These are phyloP conservation scores for Drosophila anomalata DNA, from an alignment of 2,888 invertebrate genomes.

Conservation along the genomic window DNA sequence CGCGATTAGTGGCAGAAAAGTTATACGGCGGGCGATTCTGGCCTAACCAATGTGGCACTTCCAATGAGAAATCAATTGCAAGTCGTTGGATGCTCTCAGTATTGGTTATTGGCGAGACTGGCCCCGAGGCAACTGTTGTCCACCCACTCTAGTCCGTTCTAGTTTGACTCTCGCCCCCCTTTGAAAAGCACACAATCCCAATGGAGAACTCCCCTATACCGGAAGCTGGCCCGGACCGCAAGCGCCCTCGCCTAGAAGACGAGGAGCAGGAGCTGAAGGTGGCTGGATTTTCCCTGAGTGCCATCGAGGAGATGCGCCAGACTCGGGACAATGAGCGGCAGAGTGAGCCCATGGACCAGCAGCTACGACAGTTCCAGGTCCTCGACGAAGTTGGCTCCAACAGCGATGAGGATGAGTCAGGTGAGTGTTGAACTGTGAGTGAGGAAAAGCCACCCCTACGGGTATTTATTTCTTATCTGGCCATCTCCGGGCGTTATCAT, in stretches of 20 bases:
- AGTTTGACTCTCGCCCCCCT: background rate
- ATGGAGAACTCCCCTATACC: background rate
- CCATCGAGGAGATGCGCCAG: constrained; percentile 80
- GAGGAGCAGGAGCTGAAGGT: constrained; percentile 73
- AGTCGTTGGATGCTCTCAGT: constrained; percentile 84
- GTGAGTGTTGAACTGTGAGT: constrained; percentile 40
- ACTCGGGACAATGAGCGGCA: constrained; percentile 76
- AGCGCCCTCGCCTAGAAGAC: constrained; percentile 58
- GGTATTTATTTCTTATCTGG: constrained; percentile 55
- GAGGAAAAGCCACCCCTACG: background rate
- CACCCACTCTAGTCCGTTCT: constrained; percentile 35
- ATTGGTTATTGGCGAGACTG: constrained; percentile 84
- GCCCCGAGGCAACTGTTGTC: constrained; percentile 68
- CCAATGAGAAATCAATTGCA: constrained; percentile 82
- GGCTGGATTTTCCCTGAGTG: constrained; percentile 82
- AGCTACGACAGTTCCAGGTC: constrained; percentile 87
- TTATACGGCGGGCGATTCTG: constrained; percentile 73
- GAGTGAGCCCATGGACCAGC: constrained; percentile 80
- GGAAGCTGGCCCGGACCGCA: constrained; percentile 23
- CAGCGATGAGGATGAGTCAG: constrained; percentile 83
- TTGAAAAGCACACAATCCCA: background rate
- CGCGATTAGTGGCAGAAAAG: constrained; percentile 38
- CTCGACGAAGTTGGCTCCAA: constrained; percentile 87
- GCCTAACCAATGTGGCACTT: constrained; percentile 84
- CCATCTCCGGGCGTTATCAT: constrained; percentile 64